Conservation (phyloP, 2,113 vertebrate species). For the Syngnathoides biaculeatus region DNA sequence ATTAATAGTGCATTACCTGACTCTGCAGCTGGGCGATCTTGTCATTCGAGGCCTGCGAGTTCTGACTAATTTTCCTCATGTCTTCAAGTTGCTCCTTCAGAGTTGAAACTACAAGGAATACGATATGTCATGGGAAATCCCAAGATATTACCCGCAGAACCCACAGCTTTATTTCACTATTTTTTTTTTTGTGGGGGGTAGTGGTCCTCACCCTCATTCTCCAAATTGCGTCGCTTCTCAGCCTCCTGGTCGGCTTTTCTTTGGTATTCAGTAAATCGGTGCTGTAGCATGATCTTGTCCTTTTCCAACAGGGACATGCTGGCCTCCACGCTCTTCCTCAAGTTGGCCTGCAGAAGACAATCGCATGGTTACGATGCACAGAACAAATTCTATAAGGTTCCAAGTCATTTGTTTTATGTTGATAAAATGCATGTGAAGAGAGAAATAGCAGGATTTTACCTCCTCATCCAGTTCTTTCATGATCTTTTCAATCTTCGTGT, state of each 20-base stretch:
- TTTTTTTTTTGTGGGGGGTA: not conserved
- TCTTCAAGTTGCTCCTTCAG: constrained; percentile 96
- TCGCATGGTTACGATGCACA: constrained; percentile 11
- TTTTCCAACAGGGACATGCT: constrained; percentile 88
- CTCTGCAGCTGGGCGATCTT: constrained; percentile 92
- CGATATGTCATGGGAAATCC: not conserved
- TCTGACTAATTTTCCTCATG: constrained; percentile 89
- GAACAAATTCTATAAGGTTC: not conserved
- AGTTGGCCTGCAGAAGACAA: constrained; percentile 63
- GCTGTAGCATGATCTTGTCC: constrained; percentile 91
- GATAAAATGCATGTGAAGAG: not conserved
- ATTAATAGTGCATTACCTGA: constrained; percentile 75
- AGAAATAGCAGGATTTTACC: constrained; percentile 61
- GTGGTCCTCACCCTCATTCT: constrained; percentile 86
- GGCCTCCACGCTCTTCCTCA: constrained; percentile 83
- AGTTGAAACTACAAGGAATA: constrained; percentile 80
- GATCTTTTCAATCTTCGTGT: constrained; percentile 92
- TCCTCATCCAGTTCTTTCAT: constrained; percentile 98
- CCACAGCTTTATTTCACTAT: not conserved
- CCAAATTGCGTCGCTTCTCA: constrained; percentile 90
- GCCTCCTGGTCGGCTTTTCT: constrained; percentile 94
- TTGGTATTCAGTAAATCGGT: constrained; percentile 89
- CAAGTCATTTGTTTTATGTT: not conserved
- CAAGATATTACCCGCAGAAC: not conserved
- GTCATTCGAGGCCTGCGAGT: constrained; percentile 90